Conservation (phyloP, 2,888 invertebrate genomes). For the Aphodius sticticus region DNA sequence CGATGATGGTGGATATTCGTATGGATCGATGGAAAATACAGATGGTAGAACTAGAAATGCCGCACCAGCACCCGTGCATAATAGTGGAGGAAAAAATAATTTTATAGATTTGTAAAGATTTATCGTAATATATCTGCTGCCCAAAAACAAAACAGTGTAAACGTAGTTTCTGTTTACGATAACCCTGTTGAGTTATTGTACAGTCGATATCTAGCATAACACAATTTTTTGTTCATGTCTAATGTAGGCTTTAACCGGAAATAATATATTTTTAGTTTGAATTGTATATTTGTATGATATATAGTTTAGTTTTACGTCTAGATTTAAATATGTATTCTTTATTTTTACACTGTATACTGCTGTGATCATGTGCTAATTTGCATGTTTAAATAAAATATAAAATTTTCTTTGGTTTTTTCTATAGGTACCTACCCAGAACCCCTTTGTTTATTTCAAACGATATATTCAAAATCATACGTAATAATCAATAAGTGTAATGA, state of each 20-base stretch:
- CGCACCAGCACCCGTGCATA: constrained; percentile 33
- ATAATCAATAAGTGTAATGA: no score
- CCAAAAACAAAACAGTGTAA: background rate
- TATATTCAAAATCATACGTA: no score
- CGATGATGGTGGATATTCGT: constrained; percentile 52
- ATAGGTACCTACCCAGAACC: background rate
- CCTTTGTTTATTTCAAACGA: background rate
- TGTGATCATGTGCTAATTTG: background rate
- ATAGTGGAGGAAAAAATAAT: constrained; percentile 16
- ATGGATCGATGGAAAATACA: constrained; percentile 51
- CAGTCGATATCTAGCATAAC: background rate
- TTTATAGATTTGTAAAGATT: constrained; percentile 33
- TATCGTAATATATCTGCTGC: background rate
- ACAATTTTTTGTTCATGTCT: background rate
- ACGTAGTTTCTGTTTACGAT: background rate
- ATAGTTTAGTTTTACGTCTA: background rate
- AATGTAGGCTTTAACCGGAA: background rate
- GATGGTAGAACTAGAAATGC: constrained; percentile 33
- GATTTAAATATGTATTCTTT: background rate
- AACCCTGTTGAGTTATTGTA: background rate
- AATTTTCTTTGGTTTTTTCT: background rate
- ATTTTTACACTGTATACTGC: constrained; percentile 4
- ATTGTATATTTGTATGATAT: constrained; percentile 4
- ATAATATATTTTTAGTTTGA: constrained; percentile 5
- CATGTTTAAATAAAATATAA: background rate